Conservation (phyloP, 64 coral and sea anemone species). For the Pocillopora damicornis region DNA sequence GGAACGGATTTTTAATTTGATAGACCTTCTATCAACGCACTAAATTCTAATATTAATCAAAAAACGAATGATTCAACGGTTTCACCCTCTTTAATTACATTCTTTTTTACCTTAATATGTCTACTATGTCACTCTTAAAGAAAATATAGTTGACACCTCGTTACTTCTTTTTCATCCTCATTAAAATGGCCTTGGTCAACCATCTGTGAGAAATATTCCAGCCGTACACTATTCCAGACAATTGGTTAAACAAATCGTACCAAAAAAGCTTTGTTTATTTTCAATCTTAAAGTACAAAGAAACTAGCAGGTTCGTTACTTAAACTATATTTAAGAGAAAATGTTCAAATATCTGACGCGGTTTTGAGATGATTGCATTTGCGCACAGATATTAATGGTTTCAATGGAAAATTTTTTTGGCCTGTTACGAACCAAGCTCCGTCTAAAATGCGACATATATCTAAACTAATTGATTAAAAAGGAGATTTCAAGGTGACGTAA, state of each 20-base stretch:
- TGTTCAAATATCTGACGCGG: too few species aligned
- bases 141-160: neutral
- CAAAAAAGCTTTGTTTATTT: neutral
- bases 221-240: neutral
- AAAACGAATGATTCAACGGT: neutral
- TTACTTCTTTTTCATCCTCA: neutral
- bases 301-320: neutral
- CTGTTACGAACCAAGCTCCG: too few species aligned
- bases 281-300: neutral
- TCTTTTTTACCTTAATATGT: constrained; percentile 9
- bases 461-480: too few species aligned
- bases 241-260: neutral
- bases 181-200: neutral
- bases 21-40: too few species aligned
- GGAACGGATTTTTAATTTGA: neutral
- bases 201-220: constrained; percentile 18
- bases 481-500: too few species aligned
- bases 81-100: neutral
- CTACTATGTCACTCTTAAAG: neutral
- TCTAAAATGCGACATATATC: too few species aligned
- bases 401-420: too few species aligned
- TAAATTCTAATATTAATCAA: neutral
- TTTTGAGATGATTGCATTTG: too few species aligned
- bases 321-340: too few species aligned
- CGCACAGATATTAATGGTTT: too few species aligned